A percentile compares a stretch with the other conserved stretches of the same genome.
These are phyloP conservation scores for Schizaphis graminum DNA, from an alignment of 2,888 invertebrate species.

Conservation along the genomic window DNA sequence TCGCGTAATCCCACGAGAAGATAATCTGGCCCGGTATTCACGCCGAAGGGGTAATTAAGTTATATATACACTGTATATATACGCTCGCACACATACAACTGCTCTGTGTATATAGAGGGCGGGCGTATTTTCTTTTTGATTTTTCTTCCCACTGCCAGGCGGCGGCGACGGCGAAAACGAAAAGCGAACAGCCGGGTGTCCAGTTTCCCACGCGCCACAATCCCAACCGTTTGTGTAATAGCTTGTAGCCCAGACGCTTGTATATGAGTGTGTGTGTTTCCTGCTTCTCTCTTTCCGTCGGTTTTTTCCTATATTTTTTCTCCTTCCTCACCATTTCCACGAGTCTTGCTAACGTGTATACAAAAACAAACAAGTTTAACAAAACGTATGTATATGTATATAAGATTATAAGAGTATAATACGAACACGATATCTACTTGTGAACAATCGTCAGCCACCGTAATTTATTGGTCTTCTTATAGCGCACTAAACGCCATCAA, in stretches of 20 bases:
- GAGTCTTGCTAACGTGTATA: not conserved
- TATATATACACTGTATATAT: conserved; percentile 3
- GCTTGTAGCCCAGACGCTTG: conserved; percentile 49
- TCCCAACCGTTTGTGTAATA: conserved; percentile 66
- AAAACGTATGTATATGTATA: not conserved
- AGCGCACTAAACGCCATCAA: conserved; percentile 17
- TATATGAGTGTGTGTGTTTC: not conserved
- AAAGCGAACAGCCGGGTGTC: conserved; percentile 64
- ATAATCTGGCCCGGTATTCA: conserved; percentile 62
- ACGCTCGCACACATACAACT: not conserved
- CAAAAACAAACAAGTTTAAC: conserved; percentile 56
- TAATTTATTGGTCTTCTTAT: conserved; percentile 25
- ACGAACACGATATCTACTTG: conserved; percentile 20
- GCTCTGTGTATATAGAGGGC: not conserved
- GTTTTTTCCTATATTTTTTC: conserved; percentile 8
- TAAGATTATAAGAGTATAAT: not conserved
- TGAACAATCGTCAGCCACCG: conserved; percentile 13
- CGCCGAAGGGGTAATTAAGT: conserved; percentile 65
- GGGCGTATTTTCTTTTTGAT: conserved; percentile 58
- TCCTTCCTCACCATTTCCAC: not conserved
- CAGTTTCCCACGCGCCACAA: conserved; percentile 64
- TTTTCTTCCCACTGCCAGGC: conserved; percentile 41
- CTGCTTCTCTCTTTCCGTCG: not conserved
- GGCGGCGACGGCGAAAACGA: conserved; percentile 44
- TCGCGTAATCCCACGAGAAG: conserved; percentile 59